These are phyloP conservation scores for Hofmannophila pseudospretella DNA, from an alignment of 2,888 invertebrate species.

Conservation along the genomic window DNA sequence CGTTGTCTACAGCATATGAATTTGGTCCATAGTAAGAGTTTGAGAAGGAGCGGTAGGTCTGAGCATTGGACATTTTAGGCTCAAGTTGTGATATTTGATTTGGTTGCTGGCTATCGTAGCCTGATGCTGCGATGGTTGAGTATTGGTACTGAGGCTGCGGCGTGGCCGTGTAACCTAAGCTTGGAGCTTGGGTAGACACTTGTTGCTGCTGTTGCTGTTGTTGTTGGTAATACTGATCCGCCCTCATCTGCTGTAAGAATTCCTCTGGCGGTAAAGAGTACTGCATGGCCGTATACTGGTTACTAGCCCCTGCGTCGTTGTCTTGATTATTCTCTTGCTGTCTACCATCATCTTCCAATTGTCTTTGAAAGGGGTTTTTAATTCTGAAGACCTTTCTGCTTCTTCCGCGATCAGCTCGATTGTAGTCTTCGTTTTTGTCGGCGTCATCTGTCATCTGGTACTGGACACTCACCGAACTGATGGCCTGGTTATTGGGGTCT, in stretches of 20 bases:
- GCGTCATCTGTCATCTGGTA: slow-evolving; percentile 50
- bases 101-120: slow-evolving; percentile 48
- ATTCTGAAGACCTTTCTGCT: slow-evolving; percentile 61
- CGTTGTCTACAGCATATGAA: slow-evolving; percentile 39
- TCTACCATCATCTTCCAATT: slow-evolving; percentile 39
- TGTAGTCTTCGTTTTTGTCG: slow-evolving; percentile 48
- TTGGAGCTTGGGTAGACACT: slow-evolving; percentile 52
- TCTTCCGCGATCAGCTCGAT: slow-evolving; percentile 42
- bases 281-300: slow-evolving; percentile 68
- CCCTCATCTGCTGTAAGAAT: slow-evolving; percentile 63
- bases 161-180: slow-evolving; percentile 56
- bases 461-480: slow-evolving; percentile 49
- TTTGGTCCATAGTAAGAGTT: slow-evolving; percentile 46
- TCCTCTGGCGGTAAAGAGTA: slow-evolving; percentile 71
- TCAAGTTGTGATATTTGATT: slow-evolving; percentile 47
- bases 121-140: slow-evolving; percentile 46
- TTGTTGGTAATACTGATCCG: slow-evolving; percentile 54
- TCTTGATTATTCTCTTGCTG: slow-evolving; percentile 45
- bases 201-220: slow-evolving; percentile 36
- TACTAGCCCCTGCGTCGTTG: slow-evolving; percentile 63
- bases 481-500: slow-evolving; percentile 49
- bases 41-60: slow-evolving; percentile 41
- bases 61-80: slow-evolving; percentile 42
- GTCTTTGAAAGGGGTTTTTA: slow-evolving; percentile 64
- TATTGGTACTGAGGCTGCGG: slow-evolving; percentile 65